phyloP scores from a whole-genome alignment of 2,888 invertebrate genomes.

The Conchocele bisecta region DNA sequence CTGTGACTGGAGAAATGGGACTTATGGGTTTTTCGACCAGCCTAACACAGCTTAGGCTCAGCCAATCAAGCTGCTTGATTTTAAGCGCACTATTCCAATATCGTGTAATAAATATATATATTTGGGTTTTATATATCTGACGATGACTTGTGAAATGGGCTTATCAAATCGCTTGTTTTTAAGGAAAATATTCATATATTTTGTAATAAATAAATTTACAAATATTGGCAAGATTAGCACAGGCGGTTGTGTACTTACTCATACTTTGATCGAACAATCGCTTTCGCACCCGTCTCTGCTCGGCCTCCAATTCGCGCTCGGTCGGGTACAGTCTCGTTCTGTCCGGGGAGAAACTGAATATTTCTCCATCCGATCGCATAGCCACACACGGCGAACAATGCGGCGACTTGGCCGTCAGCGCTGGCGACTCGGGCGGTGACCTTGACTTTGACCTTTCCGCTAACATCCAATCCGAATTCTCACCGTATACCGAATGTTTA shows the following conservation, averaged over 20 bases:
- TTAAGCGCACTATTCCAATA: too few species aligned
- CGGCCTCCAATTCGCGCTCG: conserved; percentile 36
- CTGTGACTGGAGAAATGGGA: too few species aligned
- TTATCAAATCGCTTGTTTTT: background rate
- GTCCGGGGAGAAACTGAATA: conserved; percentile 52
- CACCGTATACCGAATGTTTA: conserved; percentile 39
- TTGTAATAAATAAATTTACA: too few species aligned
- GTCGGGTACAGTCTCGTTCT: conserved; percentile 39
- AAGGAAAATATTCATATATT: too few species aligned
- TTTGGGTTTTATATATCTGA: too few species aligned
- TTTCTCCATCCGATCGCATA: too few species aligned
- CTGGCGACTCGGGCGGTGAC: conserved; percentile 58
- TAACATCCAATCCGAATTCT: conserved; percentile 66
- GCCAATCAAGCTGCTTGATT: too few species aligned
- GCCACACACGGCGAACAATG: background rate
- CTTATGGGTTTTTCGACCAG: too few species aligned
- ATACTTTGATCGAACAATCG: conserved; percentile 44
- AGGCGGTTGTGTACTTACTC: too few species aligned
- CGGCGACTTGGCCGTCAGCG: conserved; percentile 24
- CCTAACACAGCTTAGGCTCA: too few species aligned
- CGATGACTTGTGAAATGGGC: background rate
- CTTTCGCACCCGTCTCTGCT: conserved; percentile 43
- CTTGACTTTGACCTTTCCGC: conserved; percentile 62
- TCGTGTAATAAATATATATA: too few species aligned
- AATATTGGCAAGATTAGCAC: too few species aligned